phyloP scores from a whole-genome alignment of 2,888 invertebrate genomes.

The Strigamia transsilvanica region DNA sequence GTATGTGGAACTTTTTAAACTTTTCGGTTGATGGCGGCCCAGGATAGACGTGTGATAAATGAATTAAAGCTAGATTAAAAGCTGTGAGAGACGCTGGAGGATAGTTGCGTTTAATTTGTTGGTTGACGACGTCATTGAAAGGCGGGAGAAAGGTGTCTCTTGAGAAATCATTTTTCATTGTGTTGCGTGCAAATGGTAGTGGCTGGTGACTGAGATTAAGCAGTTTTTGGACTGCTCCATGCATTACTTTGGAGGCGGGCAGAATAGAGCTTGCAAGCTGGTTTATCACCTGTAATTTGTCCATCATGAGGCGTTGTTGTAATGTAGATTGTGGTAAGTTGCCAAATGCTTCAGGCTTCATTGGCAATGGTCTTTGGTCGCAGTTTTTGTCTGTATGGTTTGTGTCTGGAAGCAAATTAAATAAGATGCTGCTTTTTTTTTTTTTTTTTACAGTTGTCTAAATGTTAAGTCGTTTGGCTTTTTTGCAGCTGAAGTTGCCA shows the following conservation, averaged over 20 bases:
- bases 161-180: conserved; percentile 49
- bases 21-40: conserved; percentile 13
- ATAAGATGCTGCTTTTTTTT: neutral
- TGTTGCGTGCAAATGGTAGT: conserved; percentile 39
- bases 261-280: neutral
- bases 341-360: conserved; percentile 19
- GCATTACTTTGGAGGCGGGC: conserved; percentile 18
- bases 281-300: conserved; percentile 46
- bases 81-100: conserved; percentile 24
- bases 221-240: neutral
- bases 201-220: conserved; percentile 37
- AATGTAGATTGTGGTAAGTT: conserved; percentile 11
- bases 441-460: neutral
- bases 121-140: conserved; percentile 45
- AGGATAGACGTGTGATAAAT: conserved; percentile 5
- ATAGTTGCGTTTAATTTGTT: conserved; percentile 48
- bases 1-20: neutral
- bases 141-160: conserved; percentile 38
- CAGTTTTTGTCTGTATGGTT: neutral
- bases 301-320: conserved; percentile 1
- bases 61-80: conserved; percentile 41
- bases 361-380: neutral
- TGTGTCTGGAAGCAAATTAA: neutral
- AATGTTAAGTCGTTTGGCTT: conserved; percentile 27
- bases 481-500: neutral